Evolutionary conservation across 2,888 invertebrate genomes (phyloP).

Genomic region (Diaphora mendica): DNA sequence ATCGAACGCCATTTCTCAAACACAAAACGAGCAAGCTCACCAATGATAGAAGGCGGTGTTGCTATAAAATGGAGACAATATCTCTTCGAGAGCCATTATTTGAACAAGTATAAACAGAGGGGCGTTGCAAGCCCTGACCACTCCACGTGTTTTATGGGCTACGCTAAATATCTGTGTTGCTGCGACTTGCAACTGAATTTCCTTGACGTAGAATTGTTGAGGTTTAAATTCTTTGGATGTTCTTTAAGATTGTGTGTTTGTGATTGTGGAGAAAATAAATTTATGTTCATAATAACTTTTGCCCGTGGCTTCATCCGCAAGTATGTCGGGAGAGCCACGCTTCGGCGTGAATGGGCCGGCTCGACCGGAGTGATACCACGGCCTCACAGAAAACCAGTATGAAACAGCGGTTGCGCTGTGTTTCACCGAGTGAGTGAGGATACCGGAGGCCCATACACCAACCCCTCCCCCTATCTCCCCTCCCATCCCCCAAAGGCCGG

Average conservation of each 20-base stretch:
- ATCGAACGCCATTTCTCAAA: constrained; percentile 10
- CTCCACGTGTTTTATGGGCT: constrained; percentile 51
- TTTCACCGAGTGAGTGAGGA: no score
- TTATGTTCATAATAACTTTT: background rate
- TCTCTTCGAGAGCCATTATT: constrained; percentile 42
- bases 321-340: no score
- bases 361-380: no score
- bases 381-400: no score
- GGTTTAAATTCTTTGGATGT: constrained; percentile 25
- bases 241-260: background rate
- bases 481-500: no score
- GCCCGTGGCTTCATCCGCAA: no score
- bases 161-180: constrained; percentile 48
- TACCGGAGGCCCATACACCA: no score
- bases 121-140: constrained; percentile 50
- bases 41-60: constrained; percentile 29
- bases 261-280: background rate
- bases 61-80: constrained; percentile 43
- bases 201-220: constrained; percentile 24
- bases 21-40: constrained; percentile 11
- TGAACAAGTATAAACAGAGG: constrained; percentile 43
- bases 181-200: constrained; percentile 39
- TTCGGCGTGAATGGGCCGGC: no score
- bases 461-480: no score
- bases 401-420: no score